Base-by-base conservation (phyloP, 2,888 invertebrate species). In the Theodoxus fluviatilis region DNA sequence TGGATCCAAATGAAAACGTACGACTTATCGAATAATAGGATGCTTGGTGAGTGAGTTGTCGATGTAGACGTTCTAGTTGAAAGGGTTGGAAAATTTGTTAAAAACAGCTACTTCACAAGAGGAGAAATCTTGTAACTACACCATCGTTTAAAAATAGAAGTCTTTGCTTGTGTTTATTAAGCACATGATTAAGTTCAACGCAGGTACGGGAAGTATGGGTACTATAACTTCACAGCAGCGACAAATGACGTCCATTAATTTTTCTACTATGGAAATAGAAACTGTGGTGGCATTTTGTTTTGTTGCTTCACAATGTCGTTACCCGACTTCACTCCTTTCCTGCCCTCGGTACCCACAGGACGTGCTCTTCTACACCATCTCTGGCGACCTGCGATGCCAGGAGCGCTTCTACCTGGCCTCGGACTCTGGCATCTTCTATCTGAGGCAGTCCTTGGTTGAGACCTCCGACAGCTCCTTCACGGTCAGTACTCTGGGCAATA, bases 391-490 rank as follows among this genome's bases (percentile, higher is more conserved):
- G 52, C 49, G 73, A 28, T 81, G 80, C 68, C 63, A 35, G 25
- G 70, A 77, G 22, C 73, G 71, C 22, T 79, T 80, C 76, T 78
- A 78, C 68, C 73, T 81, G 7, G 73, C 73, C 28, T 74, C 76
- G 7, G 77, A 75, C 55, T 76, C 72, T 64, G 80, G 79, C 31
- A 73, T 72, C 31, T 57, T 81, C 22, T 74, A 73, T 69, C 74
- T 81, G 2, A 72, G 71, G 4, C 72, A 73, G 59, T 74, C 76
- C 12, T 49, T 81, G 22, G 64, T 79, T 37, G 71, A 75, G n/a
- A 72, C 76, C 18, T 74, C 77, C 28, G 78, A 73, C 55, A 63
- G 71, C 1, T 74, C 78, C 15, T 81, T 77, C 68, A 73, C 70
- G 63, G 80, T 80, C 73, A 74, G 79, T 74, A 6, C 18, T 52